Base-by-base conservation (phyloP, 1,140 invertebrate genomes). In the Harpegnathos saltator region DNA sequence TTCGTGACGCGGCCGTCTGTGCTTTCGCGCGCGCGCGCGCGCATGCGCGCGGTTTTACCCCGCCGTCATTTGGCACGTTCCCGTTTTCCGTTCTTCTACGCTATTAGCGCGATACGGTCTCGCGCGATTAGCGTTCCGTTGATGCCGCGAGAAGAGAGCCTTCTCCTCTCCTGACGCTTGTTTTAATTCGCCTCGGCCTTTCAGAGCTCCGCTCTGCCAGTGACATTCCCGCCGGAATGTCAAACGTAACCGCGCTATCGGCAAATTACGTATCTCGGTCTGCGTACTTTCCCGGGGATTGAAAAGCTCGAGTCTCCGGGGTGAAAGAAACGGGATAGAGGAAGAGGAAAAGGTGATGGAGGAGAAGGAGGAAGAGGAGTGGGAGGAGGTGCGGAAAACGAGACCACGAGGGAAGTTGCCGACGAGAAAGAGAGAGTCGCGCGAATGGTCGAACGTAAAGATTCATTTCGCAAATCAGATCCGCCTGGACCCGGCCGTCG, bases 401-500 rank as follows among this genome's bases (percentile, higher is more conserved):
- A 33, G 1, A 33, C 29, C 24, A 17, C 56, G 56, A 19, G 38
- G 26, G 26, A 48, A n/a, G 33, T 38, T 68, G 9, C 26, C 19
- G 22, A 22, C 26, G 33, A 48, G 54, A 33, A 29, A 38, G 29
- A 44, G 38, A 44, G 38, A 44, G 11, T 68, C 69, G 15, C 44
- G 56, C 44, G 56, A 61, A 74, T 61, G 56, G 24, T 22, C 54
- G 24, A 61, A 61, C 15, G 26, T 50, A 44, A 74, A 74, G 59
- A 72, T 81, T 71, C 65, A 22, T 84, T 81, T 54, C 44, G 66
- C 50, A 58, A 84, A 84, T 81, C 50, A 69, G 65, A 63, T 80
- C 50, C 19, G 50, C 12, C 15, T 26, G n/a, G 14, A 9, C 33
- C 50, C 48, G 14, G 15, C 44, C 26, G 56, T 38, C 17, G 9